Evolutionary conservation across 2,797 vertebrate genomes (phyloP), one percentile per base, ranked within the genome.

Genomic region (Thripadectes ignobilis): DNA sequence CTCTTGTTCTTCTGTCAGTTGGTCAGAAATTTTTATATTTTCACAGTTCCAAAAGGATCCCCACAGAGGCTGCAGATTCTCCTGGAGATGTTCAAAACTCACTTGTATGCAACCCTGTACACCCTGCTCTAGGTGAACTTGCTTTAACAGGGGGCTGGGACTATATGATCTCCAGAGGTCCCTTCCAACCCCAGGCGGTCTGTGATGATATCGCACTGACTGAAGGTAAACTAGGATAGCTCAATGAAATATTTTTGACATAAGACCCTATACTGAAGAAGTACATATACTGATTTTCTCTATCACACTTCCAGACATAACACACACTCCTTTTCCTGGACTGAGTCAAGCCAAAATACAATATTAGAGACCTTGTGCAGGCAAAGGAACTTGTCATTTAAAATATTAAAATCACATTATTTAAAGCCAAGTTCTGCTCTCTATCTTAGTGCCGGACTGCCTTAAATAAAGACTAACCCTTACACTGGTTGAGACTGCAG

Each of bases 71-170:
- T 4, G 5, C 27, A 43, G 23, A 30, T 38, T 73, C 51, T 73
- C 6, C 6, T 59, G 54, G 14, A 26, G 9, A 7, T 88, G 21
- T 46, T 67, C 30, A 11, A 61, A 67, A 59, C 21, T 52, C 69
- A 13, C 21, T 5, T 15, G 4, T 39, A 7, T 22, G 46, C 10
- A 17, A 65, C 11, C 19, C 9, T 26, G 29, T 62, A 20, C 3
- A 45, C 43, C 9, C 14, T 51, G 20, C 9, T 51, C 23, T 13
- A 6, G 16, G 9, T 34, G 36, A 57, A 29, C 29, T 36, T 57
- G 18, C 27, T 9, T 49, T n/a, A 26, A 24, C 5, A 4, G 11
- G 1, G 10, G 2, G 3, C 1, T 10, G 63, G 36, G 20, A 15
- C 29, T 49, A 13, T 21, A 6, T 9, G 17, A 22, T 14, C 48